Base-by-base conservation (phyloP, 2,888 invertebrate species). In the Thecocarcelia acutangulata region DNA sequence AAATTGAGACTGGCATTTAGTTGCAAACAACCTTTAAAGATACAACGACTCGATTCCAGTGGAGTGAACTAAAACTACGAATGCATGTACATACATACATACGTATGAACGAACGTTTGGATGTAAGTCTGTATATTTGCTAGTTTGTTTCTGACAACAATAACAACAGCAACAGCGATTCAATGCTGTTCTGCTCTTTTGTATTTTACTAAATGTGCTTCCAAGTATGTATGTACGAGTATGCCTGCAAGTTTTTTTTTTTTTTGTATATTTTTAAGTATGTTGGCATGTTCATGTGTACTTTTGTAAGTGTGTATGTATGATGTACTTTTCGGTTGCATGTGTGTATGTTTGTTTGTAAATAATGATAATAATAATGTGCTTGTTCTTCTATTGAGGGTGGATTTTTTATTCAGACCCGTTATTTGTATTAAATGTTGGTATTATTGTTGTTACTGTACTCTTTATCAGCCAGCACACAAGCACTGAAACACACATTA, bases 1-100 rank as follows among this genome's bases (percentile, higher is more conserved):
- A 78, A 75, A 78, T 78, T 61, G 66, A 78, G 78, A 82, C 50
- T 74, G 82, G 78, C 78, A 82, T 75, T 78, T 70, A 78, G 48
- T 54, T 64, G 37, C 59, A 12, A 61, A 69, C 59, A 69, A 76
- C 17, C 52, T 46, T 46, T 8, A 33, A 44, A 24, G 54, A 40
- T 24, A 69, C 46, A 54, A 68, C 24, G 52, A 70, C 63, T 73
- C 72, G 58, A 70, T 61, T 75, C 9, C 12, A 48, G 15, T 59
- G 70, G 73, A 70, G 64, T 69, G 33, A 42, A n/a, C n/a, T n/a
- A n/a, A 70, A 48, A 52, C 24, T 5, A 24, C 24, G 5, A 2
- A 24, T 24, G 5, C 24, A 24, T 5, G 5, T 5, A 24, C 24
- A 24, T 5, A 24, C 24, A 24, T 5, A 24, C 24, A 24, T 5